A percentile compares a stretch with the other conserved stretches of the same genome.
phyloP scores from a whole-genome alignment of 2,888 invertebrate genomes.

The Asteroscopus sphinx region DNA sequence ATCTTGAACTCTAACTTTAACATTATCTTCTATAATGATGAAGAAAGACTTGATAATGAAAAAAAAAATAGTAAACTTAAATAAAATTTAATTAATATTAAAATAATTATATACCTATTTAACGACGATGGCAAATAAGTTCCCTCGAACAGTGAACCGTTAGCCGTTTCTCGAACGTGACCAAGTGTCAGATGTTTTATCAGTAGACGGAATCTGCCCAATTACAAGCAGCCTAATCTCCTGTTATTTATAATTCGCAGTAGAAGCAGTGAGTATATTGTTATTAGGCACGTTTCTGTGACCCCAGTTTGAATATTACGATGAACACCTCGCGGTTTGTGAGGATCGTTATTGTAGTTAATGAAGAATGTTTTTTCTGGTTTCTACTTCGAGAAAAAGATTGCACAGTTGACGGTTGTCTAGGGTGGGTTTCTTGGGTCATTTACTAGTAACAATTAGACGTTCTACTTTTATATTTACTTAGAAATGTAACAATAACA shows the following conservation, averaged over 20 bases:
- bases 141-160: slow-evolving; percentile 50
- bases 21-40: not conserved
- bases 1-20: slow-evolving; percentile 5
- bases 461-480: no score
- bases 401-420: not conserved
- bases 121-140: slow-evolving; percentile 47
- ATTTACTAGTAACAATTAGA: no score
- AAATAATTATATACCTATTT: slow-evolving; percentile 26
- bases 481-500: no score
- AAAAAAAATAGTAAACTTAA: not conserved
- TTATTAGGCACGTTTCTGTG: slow-evolving; percentile 55
- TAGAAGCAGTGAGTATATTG: slow-evolving; percentile 51
- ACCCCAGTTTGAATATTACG: slow-evolving; percentile 39
- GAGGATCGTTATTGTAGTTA: slow-evolving; percentile 16
- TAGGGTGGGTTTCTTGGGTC: no score
- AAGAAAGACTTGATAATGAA: not conserved
- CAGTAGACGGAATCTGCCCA: slow-evolving; percentile 56
- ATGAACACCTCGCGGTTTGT: slow-evolving; percentile 33
- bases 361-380: slow-evolving; percentile 7
- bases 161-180: slow-evolving; percentile 60
- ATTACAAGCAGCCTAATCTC: slow-evolving; percentile 59
- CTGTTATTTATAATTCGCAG: slow-evolving; percentile 59
- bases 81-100: slow-evolving; percentile 29
- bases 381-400: not conserved
- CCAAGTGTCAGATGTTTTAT: slow-evolving; percentile 59